phyloP scores from a whole-genome alignment of 2,888 invertebrate genomes.

The Cephus rjabovi region DNA sequence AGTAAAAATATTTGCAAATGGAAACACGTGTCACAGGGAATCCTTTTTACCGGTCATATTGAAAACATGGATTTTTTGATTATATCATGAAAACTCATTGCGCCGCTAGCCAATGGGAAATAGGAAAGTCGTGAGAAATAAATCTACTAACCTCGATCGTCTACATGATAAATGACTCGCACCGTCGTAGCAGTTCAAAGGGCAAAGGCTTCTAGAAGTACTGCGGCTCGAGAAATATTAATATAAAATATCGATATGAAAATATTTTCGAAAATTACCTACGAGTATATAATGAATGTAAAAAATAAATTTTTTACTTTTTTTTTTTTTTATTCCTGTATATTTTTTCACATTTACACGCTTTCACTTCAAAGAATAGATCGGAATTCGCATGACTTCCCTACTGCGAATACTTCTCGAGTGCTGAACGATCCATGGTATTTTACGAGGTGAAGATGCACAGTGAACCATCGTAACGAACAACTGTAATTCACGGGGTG shows the following conservation, averaged over 20 bases:
- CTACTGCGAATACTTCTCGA: not conserved
- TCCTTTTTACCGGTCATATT: not conserved
- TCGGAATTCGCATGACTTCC: not conserved
- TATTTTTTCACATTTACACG: not conserved
- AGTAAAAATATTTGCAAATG: not conserved
- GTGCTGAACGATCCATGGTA: conserved; percentile 1
- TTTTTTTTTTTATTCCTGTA: not conserved
- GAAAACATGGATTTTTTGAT: not conserved
- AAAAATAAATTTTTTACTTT: not conserved
- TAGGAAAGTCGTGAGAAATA: not conserved
- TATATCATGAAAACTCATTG: not conserved
- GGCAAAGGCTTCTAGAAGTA: not conserved
- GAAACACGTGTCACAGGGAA: not conserved
- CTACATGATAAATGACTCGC: not conserved
- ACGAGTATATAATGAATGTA: not conserved
- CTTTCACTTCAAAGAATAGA: not conserved
- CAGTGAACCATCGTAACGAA: conserved; percentile 5
- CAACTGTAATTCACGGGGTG: conserved; percentile 18
- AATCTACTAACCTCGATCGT: not conserved
- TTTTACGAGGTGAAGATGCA: conserved; percentile 36
- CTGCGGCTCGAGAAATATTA: not conserved
- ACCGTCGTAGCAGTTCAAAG: not conserved
- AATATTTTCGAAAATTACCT: not conserved
- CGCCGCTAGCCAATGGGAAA: not conserved
- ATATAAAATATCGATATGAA: not conserved